These are phyloP conservation scores for Arnoldichthys spilopterus DNA, from an alignment of 2,797 vertebrate genomes.

Conservation along the genomic window DNA sequence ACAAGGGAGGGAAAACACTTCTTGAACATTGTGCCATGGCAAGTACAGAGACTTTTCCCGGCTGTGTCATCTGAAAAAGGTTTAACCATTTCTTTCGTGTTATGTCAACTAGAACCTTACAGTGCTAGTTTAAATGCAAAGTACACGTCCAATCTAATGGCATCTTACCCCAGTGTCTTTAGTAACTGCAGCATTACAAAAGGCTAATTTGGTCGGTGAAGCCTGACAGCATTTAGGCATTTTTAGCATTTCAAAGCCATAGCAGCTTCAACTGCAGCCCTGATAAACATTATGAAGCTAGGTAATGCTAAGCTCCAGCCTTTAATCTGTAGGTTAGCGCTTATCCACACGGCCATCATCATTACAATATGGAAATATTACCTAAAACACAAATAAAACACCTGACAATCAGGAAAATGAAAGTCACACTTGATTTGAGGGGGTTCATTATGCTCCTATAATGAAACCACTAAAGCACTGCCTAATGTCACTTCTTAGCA, in stretches of 20 bases:
- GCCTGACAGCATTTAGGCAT: slow-evolving; percentile 62
- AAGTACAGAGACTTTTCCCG: slow-evolving; percentile 3
- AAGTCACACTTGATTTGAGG: slow-evolving; percentile 64
- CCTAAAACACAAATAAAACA: slow-evolving; percentile 65
- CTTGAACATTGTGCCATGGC: background rate
- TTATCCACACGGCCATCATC: slow-evolving; percentile 60
- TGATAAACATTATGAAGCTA: slow-evolving; percentile 48
- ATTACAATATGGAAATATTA: slow-evolving; percentile 57
- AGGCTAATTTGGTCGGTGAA: slow-evolving; percentile 62
- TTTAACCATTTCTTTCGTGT: slow-evolving; percentile 31
- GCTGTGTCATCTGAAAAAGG: slow-evolving; percentile 15
- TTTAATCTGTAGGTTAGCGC: slow-evolving; percentile 55
- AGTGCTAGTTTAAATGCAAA: slow-evolving; percentile 52
- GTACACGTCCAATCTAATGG: slow-evolving; percentile 54
- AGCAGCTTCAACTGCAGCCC: slow-evolving; percentile 56
- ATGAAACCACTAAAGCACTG: slow-evolving; percentile 60
- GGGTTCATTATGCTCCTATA: slow-evolving; percentile 63
- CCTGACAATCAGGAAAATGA: slow-evolving; percentile 64
- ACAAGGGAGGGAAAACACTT: background rate
- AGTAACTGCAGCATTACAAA: slow-evolving; percentile 54
- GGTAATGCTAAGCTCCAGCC: slow-evolving; percentile 48
- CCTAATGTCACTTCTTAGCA: slow-evolving; percentile 60
- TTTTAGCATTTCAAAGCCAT: slow-evolving; percentile 52
- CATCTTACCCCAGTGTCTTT: slow-evolving; percentile 59
- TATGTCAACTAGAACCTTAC: slow-evolving; percentile 40